Evolutionary conservation across 1,140 invertebrate genomes (phyloP), one percentile per base, ranked within the genome.

Genomic region (Brachionus rubens): DNA sequence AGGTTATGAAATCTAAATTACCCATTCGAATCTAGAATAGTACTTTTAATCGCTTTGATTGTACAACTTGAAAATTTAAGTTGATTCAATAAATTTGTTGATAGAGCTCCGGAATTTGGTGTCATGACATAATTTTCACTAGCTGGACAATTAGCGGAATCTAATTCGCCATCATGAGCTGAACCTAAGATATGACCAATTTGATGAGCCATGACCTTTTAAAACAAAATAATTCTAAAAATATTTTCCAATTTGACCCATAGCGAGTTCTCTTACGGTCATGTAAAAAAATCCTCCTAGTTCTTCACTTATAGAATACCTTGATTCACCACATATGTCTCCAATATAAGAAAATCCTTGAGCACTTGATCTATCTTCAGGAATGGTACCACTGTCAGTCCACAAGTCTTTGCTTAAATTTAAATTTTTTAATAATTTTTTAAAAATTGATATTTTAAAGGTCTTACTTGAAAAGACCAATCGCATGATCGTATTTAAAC

Each of bases 271-370:
- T 40, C 10, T 62, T 46, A 65, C 59, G 43, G 19, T 43, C 10
- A 65, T 54, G 21, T 72, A 72, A 72, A 50, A 72, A 72, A 72
- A 72, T 30, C 68, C 68, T 21, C 68, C 68, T 50, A 72, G 28
- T 12, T 72, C 68, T 72, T 72, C 68, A 21, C 30, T 36, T n/a
- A 72, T 72, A n/a, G 68, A 72, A 30, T 50, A 72, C 41, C 36
- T 72, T 26, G 36, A 72, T 5, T 72, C 50, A 21, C 5, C 7
- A 40, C 68, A 72, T 36, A 72, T 33, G 7, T n/a, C 26, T 24
- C 30, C 46, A 21, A 52, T 21, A 40, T 6, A 72, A 21, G 68
- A 72, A 72, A 30, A 72, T 2, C 68, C 68, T 33, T 24, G 14
- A 3, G 30, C 50, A 19, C 16, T 10, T 12, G 68, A 72, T 28